Conservation (phyloP, 2,797 vertebrate genomes). For the Hybognathus amarus region DNA sequence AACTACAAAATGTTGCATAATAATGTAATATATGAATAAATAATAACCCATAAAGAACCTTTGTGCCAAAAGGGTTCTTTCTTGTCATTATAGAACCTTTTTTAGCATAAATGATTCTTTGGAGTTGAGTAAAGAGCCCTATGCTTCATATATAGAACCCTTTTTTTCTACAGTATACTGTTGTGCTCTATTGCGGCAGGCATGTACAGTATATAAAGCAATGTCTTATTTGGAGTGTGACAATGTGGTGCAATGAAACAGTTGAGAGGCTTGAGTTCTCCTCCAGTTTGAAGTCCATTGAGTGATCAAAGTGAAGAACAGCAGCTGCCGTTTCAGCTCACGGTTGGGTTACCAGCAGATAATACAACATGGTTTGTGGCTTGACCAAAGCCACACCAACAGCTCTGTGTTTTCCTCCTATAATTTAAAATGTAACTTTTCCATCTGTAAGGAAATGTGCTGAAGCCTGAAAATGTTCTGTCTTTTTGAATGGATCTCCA, state of each 20-base stretch:
- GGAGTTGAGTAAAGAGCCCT: no score
- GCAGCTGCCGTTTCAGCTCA: slow-evolving; percentile 59
- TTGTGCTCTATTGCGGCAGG: neutral
- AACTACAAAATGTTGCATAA: no score
- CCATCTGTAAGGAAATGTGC: neutral
- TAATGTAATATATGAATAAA: no score
- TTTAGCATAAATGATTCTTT: no score
- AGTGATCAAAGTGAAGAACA: slow-evolving; percentile 65
- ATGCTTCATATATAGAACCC: no score
- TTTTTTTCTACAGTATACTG: neutral
- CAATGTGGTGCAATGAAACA: slow-evolving; percentile 34
- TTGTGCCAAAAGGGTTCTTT: no score
- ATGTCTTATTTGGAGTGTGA: neutral
- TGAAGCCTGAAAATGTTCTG: neutral
- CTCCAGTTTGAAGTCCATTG: slow-evolving; percentile 51
- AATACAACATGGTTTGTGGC: slow-evolving; percentile 72
- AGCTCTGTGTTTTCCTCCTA: slow-evolving; percentile 44
- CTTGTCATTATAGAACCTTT: no score
- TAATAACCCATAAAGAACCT: no score
- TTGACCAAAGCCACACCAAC: slow-evolving; percentile 71
- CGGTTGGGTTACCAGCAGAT: slow-evolving; percentile 69
- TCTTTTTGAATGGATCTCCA: slow-evolving; percentile 28
- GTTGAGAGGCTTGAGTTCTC: slow-evolving; percentile 60
- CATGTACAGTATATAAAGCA: neutral
- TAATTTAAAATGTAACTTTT: slow-evolving; percentile 29